These are phyloP conservation scores for Nysson spinosus DNA, from an alignment of 2,888 invertebrate species.

Conservation along the genomic window DNA sequence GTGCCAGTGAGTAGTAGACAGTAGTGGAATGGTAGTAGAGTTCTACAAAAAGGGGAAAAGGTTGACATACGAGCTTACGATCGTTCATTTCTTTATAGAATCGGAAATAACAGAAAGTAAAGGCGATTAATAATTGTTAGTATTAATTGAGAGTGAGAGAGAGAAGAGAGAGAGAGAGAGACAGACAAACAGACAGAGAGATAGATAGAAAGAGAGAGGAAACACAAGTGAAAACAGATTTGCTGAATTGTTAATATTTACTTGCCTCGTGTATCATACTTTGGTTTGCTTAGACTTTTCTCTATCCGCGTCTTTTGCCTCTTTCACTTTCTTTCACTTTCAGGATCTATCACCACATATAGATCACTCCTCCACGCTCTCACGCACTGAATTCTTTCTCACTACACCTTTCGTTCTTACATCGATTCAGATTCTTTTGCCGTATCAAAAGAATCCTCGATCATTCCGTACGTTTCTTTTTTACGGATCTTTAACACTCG, in stretches of 20 bases:
- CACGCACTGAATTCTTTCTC: neutral
- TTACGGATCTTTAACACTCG: neutral
- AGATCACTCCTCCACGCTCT: neutral
- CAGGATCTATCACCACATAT: neutral
- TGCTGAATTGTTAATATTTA: slow-evolving; percentile 27
- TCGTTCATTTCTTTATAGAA: slow-evolving; percentile 31
- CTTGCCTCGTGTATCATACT: no score
- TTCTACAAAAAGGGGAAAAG: slow-evolving; percentile 51
- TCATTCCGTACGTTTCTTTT: no score
- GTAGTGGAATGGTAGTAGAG: slow-evolving; percentile 48
- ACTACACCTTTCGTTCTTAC: neutral
- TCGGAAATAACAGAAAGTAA: slow-evolving; percentile 23
- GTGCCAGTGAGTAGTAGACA: slow-evolving; percentile 65
- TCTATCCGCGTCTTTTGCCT: slow-evolving; percentile 14
- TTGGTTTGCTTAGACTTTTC: no score
- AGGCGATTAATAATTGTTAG: slow-evolving; percentile 6
- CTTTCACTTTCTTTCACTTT: slow-evolving; percentile 1
- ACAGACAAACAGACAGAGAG: no score
- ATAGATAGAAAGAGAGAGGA: slow-evolving; percentile 11
- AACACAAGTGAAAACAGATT: slow-evolving; percentile 7
- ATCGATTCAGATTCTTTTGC: neutral
- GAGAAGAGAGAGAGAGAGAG: no score
- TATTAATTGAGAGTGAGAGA: slow-evolving; percentile 21
- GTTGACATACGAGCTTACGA: slow-evolving; percentile 43
- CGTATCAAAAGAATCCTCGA: neutral